A percentile compares a stretch with the other conserved stretches of the same genome.
Evolutionary conservation across 1,140 invertebrate species (phyloP).

Genomic region (Scaptomyza graminum): DNA sequence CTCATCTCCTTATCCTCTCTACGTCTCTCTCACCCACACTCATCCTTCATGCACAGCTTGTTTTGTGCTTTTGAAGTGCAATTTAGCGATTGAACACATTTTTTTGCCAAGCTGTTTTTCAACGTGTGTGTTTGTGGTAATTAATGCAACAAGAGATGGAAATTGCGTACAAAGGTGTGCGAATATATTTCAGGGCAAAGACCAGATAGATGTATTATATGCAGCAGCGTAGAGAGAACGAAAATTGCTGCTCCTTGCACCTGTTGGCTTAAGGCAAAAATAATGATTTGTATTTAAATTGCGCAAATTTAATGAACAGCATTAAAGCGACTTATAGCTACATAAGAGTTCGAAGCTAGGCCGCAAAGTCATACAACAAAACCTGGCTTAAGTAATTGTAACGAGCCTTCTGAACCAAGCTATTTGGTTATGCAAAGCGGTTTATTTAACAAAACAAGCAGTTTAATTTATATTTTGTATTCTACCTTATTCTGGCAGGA

Average conservation of each 20-base stretch:
- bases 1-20: not conserved
- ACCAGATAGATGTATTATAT: not conserved
- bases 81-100: slow-evolving; percentile 76
- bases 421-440: too few relatives aligned
- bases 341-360: too few relatives aligned
- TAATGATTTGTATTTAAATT: slow-evolving; percentile 16
- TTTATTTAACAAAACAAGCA: too few relatives aligned
- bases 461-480: too few relatives aligned
- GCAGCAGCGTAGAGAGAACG: not conserved
- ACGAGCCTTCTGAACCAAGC: too few relatives aligned
- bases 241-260: slow-evolving; percentile 3
- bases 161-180: slow-evolving; percentile 28
- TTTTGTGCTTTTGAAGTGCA: slow-evolving; percentile 71
- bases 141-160: slow-evolving; percentile 63
- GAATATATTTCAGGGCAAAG: slow-evolving; percentile 8
- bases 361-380: too few relatives aligned
- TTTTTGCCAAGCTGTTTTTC: slow-evolving; percentile 54
- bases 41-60: slow-evolving; percentile 19
- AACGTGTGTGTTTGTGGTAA: slow-evolving; percentile 52
- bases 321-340: too few relatives aligned
- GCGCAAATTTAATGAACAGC: not conserved
- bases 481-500: too few relatives aligned
- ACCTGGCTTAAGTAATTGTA: too few relatives aligned
- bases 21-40: not conserved
- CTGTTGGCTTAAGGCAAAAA: slow-evolving; percentile 12